phyloP scores from a whole-genome alignment of 37 sponge, comb jelly and placozoan genomes.

The Cliona cf. orientalis region DNA sequence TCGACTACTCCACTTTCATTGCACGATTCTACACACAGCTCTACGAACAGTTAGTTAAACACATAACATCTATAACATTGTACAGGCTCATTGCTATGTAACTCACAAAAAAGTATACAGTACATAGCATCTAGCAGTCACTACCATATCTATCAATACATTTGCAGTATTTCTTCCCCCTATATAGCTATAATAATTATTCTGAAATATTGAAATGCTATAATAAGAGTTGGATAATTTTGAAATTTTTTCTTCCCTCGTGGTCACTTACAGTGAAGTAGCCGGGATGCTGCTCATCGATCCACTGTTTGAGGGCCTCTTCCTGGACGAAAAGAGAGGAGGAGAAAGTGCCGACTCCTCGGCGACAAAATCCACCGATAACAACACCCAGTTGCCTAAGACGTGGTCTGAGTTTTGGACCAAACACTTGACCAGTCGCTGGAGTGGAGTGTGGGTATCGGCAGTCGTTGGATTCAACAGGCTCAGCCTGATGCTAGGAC shows the following conservation, averaged over 20 bases:
- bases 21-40: conserved; percentile 70
- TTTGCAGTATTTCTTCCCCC: neutral
- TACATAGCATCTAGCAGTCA: neutral
- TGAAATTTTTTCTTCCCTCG: conserved; percentile 2
- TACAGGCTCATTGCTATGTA: neutral
- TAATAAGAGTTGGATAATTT: neutral
- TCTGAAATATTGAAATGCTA: neutral
- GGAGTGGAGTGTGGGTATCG: conserved; percentile 30
- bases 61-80: neutral
- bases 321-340: neutral
- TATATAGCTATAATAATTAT: neutral
- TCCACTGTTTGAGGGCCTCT: conserved; percentile 41
- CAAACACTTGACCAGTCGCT: conserved; percentile 18
- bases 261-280: conserved; percentile 49
- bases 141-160: neutral
- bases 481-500: conserved; percentile 48
- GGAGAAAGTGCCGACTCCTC: neutral
- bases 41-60: conserved; percentile 54
- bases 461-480: conserved; percentile 54
- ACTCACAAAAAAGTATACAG: neutral
- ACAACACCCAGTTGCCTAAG: neutral
- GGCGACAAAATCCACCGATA: neutral
- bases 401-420: conserved; percentile 42
- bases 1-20: conserved; percentile 49
- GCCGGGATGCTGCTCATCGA: conserved; percentile 66